phyloP scores from a whole-genome alignment of 2,797 vertebrate species.

The Falco naumanni region DNA sequence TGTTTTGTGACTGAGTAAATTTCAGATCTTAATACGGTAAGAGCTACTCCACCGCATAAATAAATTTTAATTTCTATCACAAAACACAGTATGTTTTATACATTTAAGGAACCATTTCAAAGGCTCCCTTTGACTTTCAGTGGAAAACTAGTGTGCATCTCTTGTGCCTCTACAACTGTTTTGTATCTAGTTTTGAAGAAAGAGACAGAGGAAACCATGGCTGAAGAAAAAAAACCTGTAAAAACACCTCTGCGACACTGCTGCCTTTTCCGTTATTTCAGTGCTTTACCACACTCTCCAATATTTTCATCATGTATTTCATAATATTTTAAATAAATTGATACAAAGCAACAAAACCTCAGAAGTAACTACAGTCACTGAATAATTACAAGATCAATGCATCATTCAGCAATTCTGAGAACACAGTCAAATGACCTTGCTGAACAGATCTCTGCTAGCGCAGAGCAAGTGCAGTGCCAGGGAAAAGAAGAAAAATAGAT shows the following conservation, averaged over 20 bases:
- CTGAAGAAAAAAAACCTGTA: background rate
- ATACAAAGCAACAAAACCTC: slow-evolving; percentile 4
- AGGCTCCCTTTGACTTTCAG: background rate
- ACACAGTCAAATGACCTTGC: background rate
- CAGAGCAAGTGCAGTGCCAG: background rate
- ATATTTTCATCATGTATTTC: background rate
- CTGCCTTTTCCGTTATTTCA: background rate
- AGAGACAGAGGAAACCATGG: background rate
- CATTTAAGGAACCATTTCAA: background rate
- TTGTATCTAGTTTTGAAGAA: background rate
- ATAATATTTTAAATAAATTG: slow-evolving; percentile 31
- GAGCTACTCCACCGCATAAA: background rate
- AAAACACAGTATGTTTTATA: background rate
- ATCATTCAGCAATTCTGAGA: slow-evolving; percentile 1
- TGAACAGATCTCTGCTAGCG: background rate
- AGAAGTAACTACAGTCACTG: slow-evolving; percentile 9
- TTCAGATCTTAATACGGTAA: background rate
- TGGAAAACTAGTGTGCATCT: background rate
- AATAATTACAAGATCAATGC: slow-evolving; percentile 38
- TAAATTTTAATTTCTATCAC: background rate
- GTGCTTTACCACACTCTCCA: background rate
- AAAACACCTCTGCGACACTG: background rate
- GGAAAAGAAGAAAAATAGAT: background rate
- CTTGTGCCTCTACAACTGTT: background rate
- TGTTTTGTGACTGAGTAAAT: background rate